These are phyloP conservation scores for Scaptomyza hsui DNA, from an alignment of 1,140 invertebrate species.

Conservation along the genomic window DNA sequence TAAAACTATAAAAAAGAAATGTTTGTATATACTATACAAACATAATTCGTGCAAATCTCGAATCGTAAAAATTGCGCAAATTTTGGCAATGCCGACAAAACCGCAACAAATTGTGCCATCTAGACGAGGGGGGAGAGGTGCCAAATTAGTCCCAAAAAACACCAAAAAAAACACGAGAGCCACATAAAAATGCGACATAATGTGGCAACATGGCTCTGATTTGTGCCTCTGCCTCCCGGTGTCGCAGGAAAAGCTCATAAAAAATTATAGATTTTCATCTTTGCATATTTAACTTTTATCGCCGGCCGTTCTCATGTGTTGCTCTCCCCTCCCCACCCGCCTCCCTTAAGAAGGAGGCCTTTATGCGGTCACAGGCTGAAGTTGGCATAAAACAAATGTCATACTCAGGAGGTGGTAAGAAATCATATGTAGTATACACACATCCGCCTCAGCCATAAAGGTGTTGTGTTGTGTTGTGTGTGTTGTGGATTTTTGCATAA, in stretches of 20 bases:
- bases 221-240: conserved; percentile 3
- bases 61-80: conserved; percentile 76
- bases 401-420: conserved; percentile 63
- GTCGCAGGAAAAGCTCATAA: conserved; percentile 68
- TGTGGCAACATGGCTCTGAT: conserved; percentile 38
- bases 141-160: conserved; percentile 61
- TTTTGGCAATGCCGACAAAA: conserved; percentile 52
- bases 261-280: conserved; percentile 81
- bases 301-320: conserved; percentile 64
- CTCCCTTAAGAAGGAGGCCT: conserved; percentile 35
- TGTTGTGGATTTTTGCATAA: conserved; percentile 76
- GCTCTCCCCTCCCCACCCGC: conserved; percentile 8
- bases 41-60: conserved; percentile 76
- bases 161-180: conserved; percentile 36
- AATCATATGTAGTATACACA: conserved; percentile 50
- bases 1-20: conserved; percentile 78
- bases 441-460: conserved; percentile 44
- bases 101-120: conserved; percentile 76
- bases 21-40: too few relatives aligned
- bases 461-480: conserved; percentile 41
- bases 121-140: conserved; percentile 3
- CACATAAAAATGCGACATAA: conserved; percentile 69
- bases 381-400: conserved; percentile 78
- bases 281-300: conserved; percentile 82
- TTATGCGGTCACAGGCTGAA: conserved; percentile 70